Percentiles rank a stretch among this genome's conserved stretches.
Conservation (phyloP, 2,113 vertebrate genomes). For the Chaetorhynchus papuensis region DNA sequence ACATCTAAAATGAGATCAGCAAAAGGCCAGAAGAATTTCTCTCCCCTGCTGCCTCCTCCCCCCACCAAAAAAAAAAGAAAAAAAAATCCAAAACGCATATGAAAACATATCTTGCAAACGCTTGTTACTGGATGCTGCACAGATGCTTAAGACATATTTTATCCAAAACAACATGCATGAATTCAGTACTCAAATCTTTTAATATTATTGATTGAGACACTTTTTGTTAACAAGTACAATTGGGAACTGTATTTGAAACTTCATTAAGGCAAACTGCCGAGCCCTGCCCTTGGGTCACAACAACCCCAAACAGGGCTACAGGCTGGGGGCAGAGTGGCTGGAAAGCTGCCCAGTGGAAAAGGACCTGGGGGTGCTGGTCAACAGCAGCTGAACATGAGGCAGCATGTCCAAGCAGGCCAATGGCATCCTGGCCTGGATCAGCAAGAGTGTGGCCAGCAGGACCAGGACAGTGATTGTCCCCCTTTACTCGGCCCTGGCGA, state of each 20-base stretch:
- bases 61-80: neutral
- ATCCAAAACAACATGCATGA: neutral
- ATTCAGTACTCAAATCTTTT: neutral
- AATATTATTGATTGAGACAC: neutral
- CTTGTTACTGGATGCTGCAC: neutral
- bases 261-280: neutral
- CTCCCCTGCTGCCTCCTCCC: rapidly evolving
- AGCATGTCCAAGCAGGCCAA: neutral
- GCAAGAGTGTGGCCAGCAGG: neutral
- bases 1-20: neutral
- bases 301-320: neutral
- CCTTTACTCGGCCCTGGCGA: neutral
- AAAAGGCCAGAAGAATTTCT: neutral
- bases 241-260: neutral
- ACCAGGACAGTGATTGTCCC: rapidly evolving
- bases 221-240: neutral
- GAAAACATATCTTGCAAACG: neutral
- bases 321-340: neutral
- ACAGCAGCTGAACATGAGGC: neutral
- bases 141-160: neutral
- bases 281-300: neutral
- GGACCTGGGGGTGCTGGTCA: neutral
- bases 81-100: neutral
- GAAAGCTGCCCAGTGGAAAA: neutral
- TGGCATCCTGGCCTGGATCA: neutral